Base-by-base conservation (phyloP, 2,797 vertebrate species). In the Ispidina picta region DNA sequence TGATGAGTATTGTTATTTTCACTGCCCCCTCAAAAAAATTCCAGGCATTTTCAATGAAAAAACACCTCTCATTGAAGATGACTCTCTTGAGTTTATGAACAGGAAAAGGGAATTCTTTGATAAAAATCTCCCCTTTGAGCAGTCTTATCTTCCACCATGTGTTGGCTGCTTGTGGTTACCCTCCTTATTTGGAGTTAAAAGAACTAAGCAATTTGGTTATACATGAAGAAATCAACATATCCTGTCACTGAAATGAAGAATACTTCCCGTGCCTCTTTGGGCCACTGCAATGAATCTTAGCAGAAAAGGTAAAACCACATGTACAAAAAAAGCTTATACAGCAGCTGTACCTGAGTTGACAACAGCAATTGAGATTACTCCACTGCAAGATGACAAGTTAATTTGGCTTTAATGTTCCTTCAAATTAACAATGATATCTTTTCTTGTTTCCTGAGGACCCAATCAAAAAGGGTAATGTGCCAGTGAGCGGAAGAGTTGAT, bases 361-460 rank as follows among this genome's bases (percentile, higher is more conserved):
- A 89, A 72, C 6, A 66, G 39, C 48, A 75, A n/a, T 37, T 51
- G 64, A 48, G 31, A 83, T 69, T 62, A 83, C 23, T 75, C 33
- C 37, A 62, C 58, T 72, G 68, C 10, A 41, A 87, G 55, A 68
- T n/a, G 58, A 81, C 39, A 85, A 51, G 51, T 64, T 87, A 83
- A 93, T 66, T 83, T 59, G 41, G 52, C 58, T 80, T n/a, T 74
- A 89, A 86, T 37, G 49, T 81, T 93, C 70, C 44, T 90, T 87
- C 59, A 87, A 70, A 83, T 83, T 83, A 92, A 52, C 35, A 82
- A 23, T 26, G 16, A 20, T 68, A 66, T 44, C 28, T 85, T 58
- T 55, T 54, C 31, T 39, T 69, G 26, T 54, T 86, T 83, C 78
- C 39, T 55, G 49, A 90, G 43, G 72, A 91, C 35, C 12, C 22